These are phyloP conservation scores for Callosobruchus maculatus DNA, from an alignment of 2,888 invertebrate genomes.

Conservation along the genomic window DNA sequence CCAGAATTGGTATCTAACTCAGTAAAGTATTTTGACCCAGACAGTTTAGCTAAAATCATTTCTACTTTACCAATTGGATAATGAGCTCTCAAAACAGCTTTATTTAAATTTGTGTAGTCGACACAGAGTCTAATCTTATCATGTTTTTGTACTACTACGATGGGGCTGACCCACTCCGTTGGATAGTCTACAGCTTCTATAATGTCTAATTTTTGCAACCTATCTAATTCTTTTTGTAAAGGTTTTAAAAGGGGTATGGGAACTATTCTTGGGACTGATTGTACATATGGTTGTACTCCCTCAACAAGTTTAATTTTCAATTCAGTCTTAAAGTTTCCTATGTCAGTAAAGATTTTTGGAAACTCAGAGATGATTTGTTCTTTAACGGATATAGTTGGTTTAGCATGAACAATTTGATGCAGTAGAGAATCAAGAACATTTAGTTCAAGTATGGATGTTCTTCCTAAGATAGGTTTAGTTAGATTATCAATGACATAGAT, in stretches of 20 bases:
- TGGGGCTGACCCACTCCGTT: conserved; percentile 18
- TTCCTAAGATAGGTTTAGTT: conserved; percentile 8
- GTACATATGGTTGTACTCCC: conserved; percentile 13
- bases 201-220: conserved; percentile 17
- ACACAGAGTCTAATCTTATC: conserved; percentile 15
- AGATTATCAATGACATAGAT: conserved; percentile 4
- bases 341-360: conserved; percentile 11
- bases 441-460: neutral
- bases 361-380: conserved; percentile 4
- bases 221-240: conserved; percentile 17
- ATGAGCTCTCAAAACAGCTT: conserved; percentile 20
- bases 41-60: conserved; percentile 21
- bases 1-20: conserved; percentile 16
- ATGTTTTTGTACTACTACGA: conserved; percentile 19
- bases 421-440: conserved; percentile 1
- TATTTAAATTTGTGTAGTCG: conserved; percentile 22
- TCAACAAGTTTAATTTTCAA: conserved; percentile 10
- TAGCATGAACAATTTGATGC: neutral
- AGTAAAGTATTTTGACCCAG: conserved; percentile 24
- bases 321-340: conserved; percentile 16
- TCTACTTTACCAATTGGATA: conserved; percentile 32
- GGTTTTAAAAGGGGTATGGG: conserved; percentile 21
- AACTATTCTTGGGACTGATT: conserved; percentile 19
- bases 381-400: neutral
- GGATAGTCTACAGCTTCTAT: conserved; percentile 16